Evolutionary conservation across 53 echinoderm and acorn worm genomes (phyloP), one percentile per base, ranked within the genome.

Genomic region (Antedon mediterranea): DNA sequence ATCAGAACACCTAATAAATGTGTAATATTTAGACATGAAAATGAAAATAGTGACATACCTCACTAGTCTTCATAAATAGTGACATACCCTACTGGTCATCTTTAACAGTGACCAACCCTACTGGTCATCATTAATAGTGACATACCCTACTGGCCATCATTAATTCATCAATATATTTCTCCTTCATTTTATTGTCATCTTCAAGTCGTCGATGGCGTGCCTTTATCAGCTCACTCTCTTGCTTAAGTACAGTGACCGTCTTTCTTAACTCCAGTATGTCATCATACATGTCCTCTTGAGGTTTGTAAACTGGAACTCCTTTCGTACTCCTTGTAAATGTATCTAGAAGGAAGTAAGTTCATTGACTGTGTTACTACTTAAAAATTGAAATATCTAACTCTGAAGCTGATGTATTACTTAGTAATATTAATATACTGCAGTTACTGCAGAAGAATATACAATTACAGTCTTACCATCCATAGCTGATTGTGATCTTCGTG

Each of bases 261-360:
- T 91, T 97, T 43, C 92, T 97, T 18, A 97, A 79, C 33, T 97
- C 97, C 70, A 97, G 29, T 29, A 97, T 97, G 76, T 97, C 97
- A 84, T 97, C 97, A 80, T 97, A 97, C 97, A 97, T 97, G 43
- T 97, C 97, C 34, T 97, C 97, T 72, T 84, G 85, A 2, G 97
- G 88, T 34, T 97, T 97, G 85, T 97, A 97, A 28, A 80, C 73
- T 26, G 97, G 97, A 3, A 87, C 76, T 34, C 95, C 89, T 71
- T 94, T 94, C 9, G 75, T 33, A 71, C 79, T 88, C 70, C 93
- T 81, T n/a, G 20, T 77, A 29, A 33, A 73, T 73, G 43, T 84
- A 78, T 84, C 23, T 28, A 31, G n/a, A n/a, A n/a, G n/a, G n/a
- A n/a, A n/a, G n/a, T n/a, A n/a, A n/a, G n/a, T n/a, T n/a, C n/a